Conservation (phyloP, 2,797 vertebrate species). For the Xenops minutus region DNA sequence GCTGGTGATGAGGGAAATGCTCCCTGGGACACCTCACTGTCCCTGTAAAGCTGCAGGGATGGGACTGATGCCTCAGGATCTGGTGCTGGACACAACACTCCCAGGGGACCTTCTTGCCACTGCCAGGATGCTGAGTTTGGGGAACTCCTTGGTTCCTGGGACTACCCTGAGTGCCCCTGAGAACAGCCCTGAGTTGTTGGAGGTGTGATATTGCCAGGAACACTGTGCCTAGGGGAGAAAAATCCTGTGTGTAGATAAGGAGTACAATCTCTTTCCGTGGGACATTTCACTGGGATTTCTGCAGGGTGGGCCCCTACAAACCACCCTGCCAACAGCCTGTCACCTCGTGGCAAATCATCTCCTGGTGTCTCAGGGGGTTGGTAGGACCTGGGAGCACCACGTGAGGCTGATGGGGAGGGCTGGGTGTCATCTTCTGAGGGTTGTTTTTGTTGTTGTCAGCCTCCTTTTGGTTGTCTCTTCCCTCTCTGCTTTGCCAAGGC, state of each 20-base stretch:
- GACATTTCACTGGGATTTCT: not conserved
- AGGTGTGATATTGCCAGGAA: not conserved
- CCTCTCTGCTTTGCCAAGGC: not conserved
- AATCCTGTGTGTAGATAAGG: not conserved
- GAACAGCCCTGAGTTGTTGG: fast-evolving
- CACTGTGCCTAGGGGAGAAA: not conserved
- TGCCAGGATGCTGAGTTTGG: not conserved
- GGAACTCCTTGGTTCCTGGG: not conserved
- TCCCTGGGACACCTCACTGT: not conserved
- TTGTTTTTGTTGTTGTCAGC: not conserved
- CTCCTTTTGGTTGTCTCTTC: not conserved
- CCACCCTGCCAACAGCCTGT: not conserved
- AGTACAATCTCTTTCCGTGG: not conserved
- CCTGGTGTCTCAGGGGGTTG: not conserved
- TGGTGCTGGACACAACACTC: not conserved
- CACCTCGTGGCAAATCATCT: fast-evolving
- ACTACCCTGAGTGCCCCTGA: not conserved
- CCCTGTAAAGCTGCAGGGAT: not conserved
- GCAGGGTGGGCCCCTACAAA: not conserved
- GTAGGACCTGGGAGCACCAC: not conserved
- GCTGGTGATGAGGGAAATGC: not conserved
- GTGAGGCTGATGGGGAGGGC: not conserved
- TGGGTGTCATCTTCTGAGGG: not conserved
- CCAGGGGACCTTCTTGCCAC: not conserved
- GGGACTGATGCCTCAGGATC: not conserved